phyloP scores from a whole-genome alignment of 2,888 invertebrate species.

The Mythimna ferrago region DNA sequence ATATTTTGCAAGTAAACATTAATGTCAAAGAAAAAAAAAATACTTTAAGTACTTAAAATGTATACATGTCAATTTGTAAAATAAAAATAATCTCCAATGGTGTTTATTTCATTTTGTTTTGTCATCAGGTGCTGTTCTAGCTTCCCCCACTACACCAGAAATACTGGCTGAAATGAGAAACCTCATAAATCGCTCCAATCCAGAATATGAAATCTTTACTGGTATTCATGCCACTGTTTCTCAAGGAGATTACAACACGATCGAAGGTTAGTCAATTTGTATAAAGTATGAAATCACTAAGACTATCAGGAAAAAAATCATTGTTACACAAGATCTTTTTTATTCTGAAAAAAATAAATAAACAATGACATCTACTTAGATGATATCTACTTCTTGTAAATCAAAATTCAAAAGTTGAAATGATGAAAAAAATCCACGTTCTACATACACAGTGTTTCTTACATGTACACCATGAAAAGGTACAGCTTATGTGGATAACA shows the following conservation, averaged over 20 bases:
- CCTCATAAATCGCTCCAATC: constrained; percentile 22
- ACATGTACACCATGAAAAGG: too few relatives aligned
- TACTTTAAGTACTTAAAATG: too few relatives aligned
- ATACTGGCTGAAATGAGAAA: constrained; percentile 33
- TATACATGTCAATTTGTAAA: too few relatives aligned
- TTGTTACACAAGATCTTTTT: background rate
- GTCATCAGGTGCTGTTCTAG: constrained; percentile 47
- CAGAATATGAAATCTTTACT: constrained; percentile 38
- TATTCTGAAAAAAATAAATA: background rate
- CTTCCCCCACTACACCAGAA: constrained; percentile 46
- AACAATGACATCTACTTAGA: background rate
- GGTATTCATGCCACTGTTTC: constrained; percentile 56
- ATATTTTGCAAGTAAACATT: too few relatives aligned
- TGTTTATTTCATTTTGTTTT: background rate
- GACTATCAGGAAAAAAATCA: background rate
- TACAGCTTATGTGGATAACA: too few relatives aligned
- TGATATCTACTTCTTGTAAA: background rate
- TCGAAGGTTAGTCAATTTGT: constrained; percentile 35
- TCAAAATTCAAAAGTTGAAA: background rate
- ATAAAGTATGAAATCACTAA: background rate
- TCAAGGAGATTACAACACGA: constrained; percentile 40
- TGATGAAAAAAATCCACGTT: too few relatives aligned
- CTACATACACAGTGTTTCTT: too few relatives aligned
- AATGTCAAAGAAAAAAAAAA: too few relatives aligned
- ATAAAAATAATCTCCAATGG: too few relatives aligned